Percentiles rank a stretch among this genome's conserved stretches.
phyloP scores from a whole-genome alignment of 2,113 vertebrate species.

The Hyla sarda region DNA sequence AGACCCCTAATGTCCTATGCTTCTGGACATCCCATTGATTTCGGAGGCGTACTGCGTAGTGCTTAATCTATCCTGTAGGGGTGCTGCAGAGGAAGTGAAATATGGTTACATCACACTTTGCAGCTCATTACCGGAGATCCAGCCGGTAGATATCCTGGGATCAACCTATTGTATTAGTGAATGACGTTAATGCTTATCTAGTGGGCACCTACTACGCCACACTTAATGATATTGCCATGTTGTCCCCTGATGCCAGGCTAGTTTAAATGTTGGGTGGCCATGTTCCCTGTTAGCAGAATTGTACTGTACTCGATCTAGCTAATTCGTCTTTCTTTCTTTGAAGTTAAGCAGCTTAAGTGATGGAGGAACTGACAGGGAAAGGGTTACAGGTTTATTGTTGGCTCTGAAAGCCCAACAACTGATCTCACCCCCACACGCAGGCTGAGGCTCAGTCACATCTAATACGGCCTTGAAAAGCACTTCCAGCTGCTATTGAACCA shows the following conservation, averaged over 20 bases:
- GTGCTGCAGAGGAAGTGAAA: no score
- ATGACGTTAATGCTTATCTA: no score
- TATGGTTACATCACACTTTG: no score
- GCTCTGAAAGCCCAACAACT: slow-evolving; percentile 39
- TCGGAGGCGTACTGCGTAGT: no score
- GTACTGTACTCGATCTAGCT: neutral
- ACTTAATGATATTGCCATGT: neutral
- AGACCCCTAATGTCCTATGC: no score
- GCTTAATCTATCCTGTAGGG: no score
- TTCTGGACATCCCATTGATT: no score
- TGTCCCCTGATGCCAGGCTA: neutral
- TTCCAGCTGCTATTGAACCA: slow-evolving; percentile 57
- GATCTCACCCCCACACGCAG: slow-evolving; percentile 50
- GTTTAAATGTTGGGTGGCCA: neutral
- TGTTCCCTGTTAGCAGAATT: neutral
- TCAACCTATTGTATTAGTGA: neutral
- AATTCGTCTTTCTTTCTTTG: neutral
- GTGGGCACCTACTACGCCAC: neutral
- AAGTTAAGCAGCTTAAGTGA: neutral
- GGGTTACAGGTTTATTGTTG: slow-evolving; percentile 48
- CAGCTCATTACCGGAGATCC: no score
- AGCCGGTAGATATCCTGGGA: no score
- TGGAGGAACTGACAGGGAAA: neutral
- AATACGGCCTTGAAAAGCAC: slow-evolving; percentile 50
- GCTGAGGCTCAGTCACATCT: slow-evolving; percentile 35